Evolutionary conservation across 2,113 vertebrate species (phyloP).

Genomic region (Anoura caudifer): DNA sequence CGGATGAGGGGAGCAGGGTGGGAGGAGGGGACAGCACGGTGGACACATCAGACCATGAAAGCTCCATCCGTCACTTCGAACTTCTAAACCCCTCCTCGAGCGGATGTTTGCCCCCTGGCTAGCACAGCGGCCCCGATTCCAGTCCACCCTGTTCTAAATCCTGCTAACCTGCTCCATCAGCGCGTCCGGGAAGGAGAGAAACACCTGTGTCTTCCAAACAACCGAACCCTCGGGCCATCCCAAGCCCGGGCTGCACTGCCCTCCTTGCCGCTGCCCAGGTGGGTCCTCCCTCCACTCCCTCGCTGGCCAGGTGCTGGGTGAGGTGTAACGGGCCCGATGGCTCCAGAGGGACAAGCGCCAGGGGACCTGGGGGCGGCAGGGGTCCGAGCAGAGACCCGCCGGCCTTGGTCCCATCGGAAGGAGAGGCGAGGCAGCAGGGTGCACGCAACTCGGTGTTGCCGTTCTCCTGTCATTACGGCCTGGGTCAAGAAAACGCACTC

Average conservation of each 20-base stretch:
- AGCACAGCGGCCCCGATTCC: not conserved
- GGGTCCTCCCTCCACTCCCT: not conserved
- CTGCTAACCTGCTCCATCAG: not conserved
- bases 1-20: fast-evolving
- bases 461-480: slow-evolving; percentile 73
- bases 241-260: not conserved
- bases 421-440: slow-evolving; percentile 24
- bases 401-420: slow-evolving; percentile 15
- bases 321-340: not conserved
- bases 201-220: not conserved
- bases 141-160: not conserved
- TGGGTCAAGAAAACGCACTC: slow-evolving; percentile 78
- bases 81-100: not conserved
- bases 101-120: not conserved
- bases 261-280: not conserved
- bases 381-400: not conserved
- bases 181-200: not conserved
- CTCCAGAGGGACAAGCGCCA: not conserved
- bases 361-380: not conserved
- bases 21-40: not conserved
- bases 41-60: fast-evolving
- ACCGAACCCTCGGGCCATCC: not conserved
- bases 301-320: not conserved
- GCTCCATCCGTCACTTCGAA: not conserved
- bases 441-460: slow-evolving; percentile 35